Base-by-base conservation (phyloP, 37 sponge, comb jelly and placozoan genomes). In the Aphrocallistes beatrix region DNA sequence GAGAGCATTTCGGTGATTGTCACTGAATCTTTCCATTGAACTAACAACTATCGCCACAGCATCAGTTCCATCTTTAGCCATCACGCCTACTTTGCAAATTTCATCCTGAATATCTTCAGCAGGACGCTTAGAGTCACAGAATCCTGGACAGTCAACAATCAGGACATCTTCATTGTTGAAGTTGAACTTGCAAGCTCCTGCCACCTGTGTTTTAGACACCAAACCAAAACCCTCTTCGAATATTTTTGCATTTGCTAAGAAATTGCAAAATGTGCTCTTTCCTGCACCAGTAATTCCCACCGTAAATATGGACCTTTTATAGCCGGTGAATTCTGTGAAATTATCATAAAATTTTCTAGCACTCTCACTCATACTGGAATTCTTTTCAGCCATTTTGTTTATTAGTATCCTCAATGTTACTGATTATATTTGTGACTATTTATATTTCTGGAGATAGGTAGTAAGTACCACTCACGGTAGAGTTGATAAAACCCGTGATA, bases 121-220 rank as follows among this genome's bases (percentile, higher is more conserved):
- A 60, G 75, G 34, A 13, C 75, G 75, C 75, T 60, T 60, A 60
- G 75, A 60, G n/a, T 60, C 75, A 60, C 75, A 60, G n/a, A 60
- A 60, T 60, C 75, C 75, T 19, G 75, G 75, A 60, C 75, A 60
- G n/a, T 60, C 75, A 25, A 60, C n/a, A 13, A 60, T 60, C 28
- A 60, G 75, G 6, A 60, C 75, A 60, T 60, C 75, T 60, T 60
- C 75, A 25, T 19, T 25, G n/a, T 60, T 60, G 75, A 60, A 60
- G 21, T 28, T 60, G 34, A 60, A 60, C 34, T 60, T 60, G 75
- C 75, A 60, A 60, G 75, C 75, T 25, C 75, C 75, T 60, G 75
- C 21, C n/a, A 32, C 32, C 34, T 60, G 8, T 19, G 75, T 60
- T 28, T 60, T 60, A 19, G 75, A 60, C 10, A 60, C n/a, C 1